Conservation (phyloP, 1,140 invertebrate genomes). For the Campoletis sonorensis region DNA sequence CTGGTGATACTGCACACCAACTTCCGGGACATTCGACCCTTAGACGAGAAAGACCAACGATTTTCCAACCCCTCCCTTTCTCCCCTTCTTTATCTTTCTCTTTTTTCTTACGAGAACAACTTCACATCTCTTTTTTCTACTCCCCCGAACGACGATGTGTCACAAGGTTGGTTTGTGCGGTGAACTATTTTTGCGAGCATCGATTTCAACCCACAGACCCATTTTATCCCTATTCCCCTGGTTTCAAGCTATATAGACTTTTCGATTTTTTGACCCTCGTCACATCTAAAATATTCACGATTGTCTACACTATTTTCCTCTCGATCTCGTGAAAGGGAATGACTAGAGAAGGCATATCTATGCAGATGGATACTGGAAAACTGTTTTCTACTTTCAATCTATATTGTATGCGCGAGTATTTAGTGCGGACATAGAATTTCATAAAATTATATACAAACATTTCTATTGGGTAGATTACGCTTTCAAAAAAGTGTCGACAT, state of each 20-base stretch:
- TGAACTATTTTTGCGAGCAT: constrained; percentile 38
- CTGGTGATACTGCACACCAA: constrained; percentile 56
- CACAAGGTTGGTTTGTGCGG: constrained; percentile 6
- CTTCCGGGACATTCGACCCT: constrained; percentile 52
- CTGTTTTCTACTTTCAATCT: too few relatives aligned
- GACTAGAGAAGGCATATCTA: too few relatives aligned
- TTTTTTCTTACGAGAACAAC: constrained; percentile 22
- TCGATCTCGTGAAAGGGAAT: too few relatives aligned
- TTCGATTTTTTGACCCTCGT: constrained; percentile 12
- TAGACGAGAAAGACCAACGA: constrained; percentile 5
- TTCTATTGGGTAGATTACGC: too few relatives aligned
- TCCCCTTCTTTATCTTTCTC: neutral
- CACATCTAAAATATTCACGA: constrained; percentile 29
- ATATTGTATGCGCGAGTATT: too few relatives aligned
- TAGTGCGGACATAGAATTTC: too few relatives aligned
- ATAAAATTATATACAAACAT: too few relatives aligned
- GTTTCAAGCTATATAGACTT: neutral
- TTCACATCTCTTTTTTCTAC: constrained; percentile 38
- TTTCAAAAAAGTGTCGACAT: too few relatives aligned
- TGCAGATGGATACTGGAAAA: too few relatives aligned
- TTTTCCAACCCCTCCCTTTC: neutral
- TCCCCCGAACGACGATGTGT: constrained; percentile 38
- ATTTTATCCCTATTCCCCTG: neutral
- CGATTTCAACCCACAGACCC: neutral
- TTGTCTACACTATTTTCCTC: neutral